These are phyloP conservation scores for Sparus aurata DNA, from an alignment of 2,797 vertebrate genomes.

Conservation along the genomic window DNA sequence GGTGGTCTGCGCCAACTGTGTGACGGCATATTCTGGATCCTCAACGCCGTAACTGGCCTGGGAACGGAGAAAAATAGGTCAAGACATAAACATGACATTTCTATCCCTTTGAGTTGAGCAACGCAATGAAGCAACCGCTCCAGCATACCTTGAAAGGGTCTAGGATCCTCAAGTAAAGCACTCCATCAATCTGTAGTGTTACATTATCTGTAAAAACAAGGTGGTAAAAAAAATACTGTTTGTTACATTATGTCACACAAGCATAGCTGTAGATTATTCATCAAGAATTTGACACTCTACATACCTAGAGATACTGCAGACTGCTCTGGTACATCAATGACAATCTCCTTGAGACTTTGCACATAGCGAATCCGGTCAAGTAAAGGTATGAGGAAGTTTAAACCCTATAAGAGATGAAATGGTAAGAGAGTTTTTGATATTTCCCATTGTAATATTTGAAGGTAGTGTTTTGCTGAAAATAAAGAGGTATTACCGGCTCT, in stretches of 20 bases:
- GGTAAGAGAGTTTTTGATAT: background rate
- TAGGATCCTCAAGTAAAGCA: slow-evolving; percentile 95
- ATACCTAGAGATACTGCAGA: slow-evolving; percentile 93
- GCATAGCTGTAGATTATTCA: background rate
- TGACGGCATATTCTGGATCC: slow-evolving; percentile 97
- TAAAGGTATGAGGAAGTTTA: slow-evolving; percentile 95
- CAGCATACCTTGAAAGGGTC: slow-evolving; percentile 93
- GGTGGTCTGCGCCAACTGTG: slow-evolving; percentile 97
- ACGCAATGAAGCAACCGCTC: background rate
- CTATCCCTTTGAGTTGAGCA: background rate
- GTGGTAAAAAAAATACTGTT: too few relatives aligned
- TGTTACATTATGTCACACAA: background rate
- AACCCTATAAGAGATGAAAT: slow-evolving; percentile 83
- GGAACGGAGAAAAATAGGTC: background rate
- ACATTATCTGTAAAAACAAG: slow-evolving; percentile 90
- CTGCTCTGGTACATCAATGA: slow-evolving; percentile 98
- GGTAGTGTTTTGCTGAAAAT: background rate
- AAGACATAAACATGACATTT: background rate
- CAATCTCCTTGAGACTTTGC: slow-evolving; percentile 98
- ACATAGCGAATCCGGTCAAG: slow-evolving; percentile 94
- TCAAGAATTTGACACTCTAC: background rate
- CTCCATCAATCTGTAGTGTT: slow-evolving; percentile 96
- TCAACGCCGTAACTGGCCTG: slow-evolving; percentile 98
- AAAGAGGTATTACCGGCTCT: slow-evolving; percentile 86
- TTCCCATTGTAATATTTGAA: background rate